Conservation (phyloP, 2,888 invertebrate species). For the Dynastes tityus region DNA sequence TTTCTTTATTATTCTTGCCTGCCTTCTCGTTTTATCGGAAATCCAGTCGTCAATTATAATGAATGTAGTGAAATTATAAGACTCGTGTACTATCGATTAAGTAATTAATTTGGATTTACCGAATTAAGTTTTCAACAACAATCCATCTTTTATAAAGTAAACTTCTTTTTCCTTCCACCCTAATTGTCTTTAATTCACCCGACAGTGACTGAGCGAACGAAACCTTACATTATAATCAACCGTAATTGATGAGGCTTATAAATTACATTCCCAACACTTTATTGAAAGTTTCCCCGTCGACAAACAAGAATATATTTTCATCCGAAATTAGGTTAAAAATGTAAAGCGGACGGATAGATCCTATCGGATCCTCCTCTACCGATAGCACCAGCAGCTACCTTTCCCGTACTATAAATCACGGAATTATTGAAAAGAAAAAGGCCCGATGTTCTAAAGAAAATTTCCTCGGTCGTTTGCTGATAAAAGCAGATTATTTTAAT, state of each 20-base stretch:
- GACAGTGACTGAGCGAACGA: constrained; percentile 40
- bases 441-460: not conserved
- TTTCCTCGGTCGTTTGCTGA: constrained; percentile 1
- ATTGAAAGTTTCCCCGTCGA: constrained; percentile 23
- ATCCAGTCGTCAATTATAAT: no score
- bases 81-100: constrained; percentile 15
- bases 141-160: constrained; percentile 37
- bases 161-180: constrained; percentile 38
- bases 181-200: constrained; percentile 36
- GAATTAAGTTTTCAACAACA: constrained; percentile 24
- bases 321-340: constrained; percentile 17
- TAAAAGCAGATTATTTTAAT: constrained; percentile 37
- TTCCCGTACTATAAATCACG: not conserved
- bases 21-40: no score
- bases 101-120: constrained; percentile 32
- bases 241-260: constrained; percentile 30
- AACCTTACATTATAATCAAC: constrained; percentile 36
- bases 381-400: not conserved
- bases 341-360: constrained; percentile 2
- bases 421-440: constrained; percentile 15
- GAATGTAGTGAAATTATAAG: no score
- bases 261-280: constrained; percentile 37
- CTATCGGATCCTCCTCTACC: not conserved
- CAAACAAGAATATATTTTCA: constrained; percentile 22
- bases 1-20: no score